Evolutionary conservation across 2,113 vertebrate species (phyloP), one percentile per base, ranked within the genome.

Genomic region (Girardinichthys multiradiatus): DNA sequence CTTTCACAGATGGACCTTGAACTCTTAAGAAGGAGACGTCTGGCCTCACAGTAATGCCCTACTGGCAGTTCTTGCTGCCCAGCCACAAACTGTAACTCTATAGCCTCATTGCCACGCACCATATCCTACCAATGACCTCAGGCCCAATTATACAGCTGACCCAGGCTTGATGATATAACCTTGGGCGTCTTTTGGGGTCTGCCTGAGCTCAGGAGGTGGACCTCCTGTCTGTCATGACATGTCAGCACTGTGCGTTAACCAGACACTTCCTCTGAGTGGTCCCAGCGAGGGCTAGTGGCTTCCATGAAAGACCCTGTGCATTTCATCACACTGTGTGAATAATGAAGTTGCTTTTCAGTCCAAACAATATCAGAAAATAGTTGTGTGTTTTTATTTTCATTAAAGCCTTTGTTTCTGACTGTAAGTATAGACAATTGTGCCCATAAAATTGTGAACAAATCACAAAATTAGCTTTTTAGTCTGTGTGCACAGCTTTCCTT

Each of bases 151-250:
- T 88, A 91, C 89, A 91, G 90, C 89, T 92, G 93, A 93, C 90
- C 91, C 75, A 28, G 84, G 90, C 88, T 91, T 91, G 92, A 94
- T 94, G 93, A 92, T 93, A 91, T 93, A 94, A 94, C 94, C 94
- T 91, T 89, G 87, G 85, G 84, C 65, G 80, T 87, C 77, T 89
- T 92, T 90, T 86, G 70, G 81, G 79, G 91, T 83, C 85, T 91
- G 80, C 60, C 57, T 65, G 79, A 86, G 82, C 89, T 84, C 86
- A 77, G 79, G 80, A 54, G 90, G 83, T 90, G 76, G 79, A 87
- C 82, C 80, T 87, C 84, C 75, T 91, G 91, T 92, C 92, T 83
- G 86, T 93, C 92, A 91, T 82, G 85, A 84, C 86, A 76, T 89
- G 92, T 93, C 92, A 91, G 80, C 81, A 73, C 79, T 59, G 82